Evolutionary conservation across 2,113 vertebrate species (phyloP).

Genomic region (Octodon degus): DNA sequence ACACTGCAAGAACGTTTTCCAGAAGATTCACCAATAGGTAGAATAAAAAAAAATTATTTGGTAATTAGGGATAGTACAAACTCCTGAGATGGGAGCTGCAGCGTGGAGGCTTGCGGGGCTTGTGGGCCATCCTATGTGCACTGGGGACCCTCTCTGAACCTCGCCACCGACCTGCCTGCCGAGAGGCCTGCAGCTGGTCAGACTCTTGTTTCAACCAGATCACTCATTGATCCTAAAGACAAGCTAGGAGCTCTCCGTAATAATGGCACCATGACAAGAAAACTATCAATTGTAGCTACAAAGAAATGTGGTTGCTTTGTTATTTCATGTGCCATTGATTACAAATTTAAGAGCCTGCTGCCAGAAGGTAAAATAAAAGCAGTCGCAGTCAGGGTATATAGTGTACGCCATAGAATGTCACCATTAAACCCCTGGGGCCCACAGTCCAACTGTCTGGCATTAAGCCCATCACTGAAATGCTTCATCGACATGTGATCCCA

Average conservation of each 20-base stretch:
- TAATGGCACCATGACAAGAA: not conserved
- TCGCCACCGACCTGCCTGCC: not conserved
- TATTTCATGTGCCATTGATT: not conserved
- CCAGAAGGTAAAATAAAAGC: not conserved
- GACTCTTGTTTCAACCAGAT: not conserved
- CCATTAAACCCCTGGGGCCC: not conserved
- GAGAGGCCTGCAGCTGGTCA: not conserved
- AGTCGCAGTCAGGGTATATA: rapidly evolving
- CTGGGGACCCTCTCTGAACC: not conserved
- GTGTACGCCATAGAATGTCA: rapidly evolving
- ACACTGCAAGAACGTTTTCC: constrained; percentile 56
- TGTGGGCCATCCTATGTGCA: not conserved
- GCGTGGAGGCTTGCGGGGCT: rapidly evolving
- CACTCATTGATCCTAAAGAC: not conserved
- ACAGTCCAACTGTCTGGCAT: not conserved
- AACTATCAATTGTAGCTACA: not conserved
- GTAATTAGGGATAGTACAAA: constrained; percentile 9
- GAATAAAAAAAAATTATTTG: not conserved
- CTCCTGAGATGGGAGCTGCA: not conserved
- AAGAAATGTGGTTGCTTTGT: not conserved
- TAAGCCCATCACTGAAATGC: not conserved
- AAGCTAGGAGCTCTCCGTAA: not conserved
- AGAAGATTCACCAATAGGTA: constrained; percentile 10
- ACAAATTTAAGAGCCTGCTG: not conserved
- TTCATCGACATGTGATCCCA: not conserved